Evolutionary conservation across 2,113 vertebrate species (phyloP), one percentile per base, ranked within the genome.

Genomic region (Megalops atlanticus): DNA sequence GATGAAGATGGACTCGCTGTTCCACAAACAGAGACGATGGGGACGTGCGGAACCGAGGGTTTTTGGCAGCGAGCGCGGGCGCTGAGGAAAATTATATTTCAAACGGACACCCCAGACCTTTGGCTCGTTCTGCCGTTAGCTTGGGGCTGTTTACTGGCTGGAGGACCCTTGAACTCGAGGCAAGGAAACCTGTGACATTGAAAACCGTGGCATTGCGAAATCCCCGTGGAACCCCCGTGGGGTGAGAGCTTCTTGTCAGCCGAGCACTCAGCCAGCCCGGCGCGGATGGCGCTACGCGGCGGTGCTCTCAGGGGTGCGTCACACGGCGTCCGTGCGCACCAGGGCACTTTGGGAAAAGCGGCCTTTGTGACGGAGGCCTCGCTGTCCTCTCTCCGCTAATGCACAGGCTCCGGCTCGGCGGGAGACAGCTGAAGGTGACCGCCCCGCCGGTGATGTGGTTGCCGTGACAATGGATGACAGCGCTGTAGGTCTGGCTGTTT

Each of bases 371-470:
- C n/a, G 18, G 52, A 58, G 52, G 52, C 58, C 58, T 27, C 10
- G 2, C 6, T 64, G 18, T 7, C n/a, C 58, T 64, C n/a, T n/a
- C n/a, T n/a, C n/a, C n/a, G n/a, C 58, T 11, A 16, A 71, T 45
- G 73, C 14, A 27, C 4, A 1, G 21, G 10, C 41, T 11, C n/a
- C 68, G 31, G 38, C 27, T 18, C 45, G 74, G 47, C 21, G 80
- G 79, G 69, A 41, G 8, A 71, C 58, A 0, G 41, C 49, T 84
- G 74, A 88, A 90, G 89, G 85, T 87, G 86, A 91, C 86, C 83
- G 90, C 52, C 85, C 86, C 83, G 90, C 52, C 85, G 80, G 83
- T 87, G 81, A 84, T 11, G 24, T 39, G 54, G 82, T 88, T 85
- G 86, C 83, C 70, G 11, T 79, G 79, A 79, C 77, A 49, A 88